Evolutionary conservation across 1,140 invertebrate species (phyloP).

Genomic region (Ceratosolen solmsi): DNA sequence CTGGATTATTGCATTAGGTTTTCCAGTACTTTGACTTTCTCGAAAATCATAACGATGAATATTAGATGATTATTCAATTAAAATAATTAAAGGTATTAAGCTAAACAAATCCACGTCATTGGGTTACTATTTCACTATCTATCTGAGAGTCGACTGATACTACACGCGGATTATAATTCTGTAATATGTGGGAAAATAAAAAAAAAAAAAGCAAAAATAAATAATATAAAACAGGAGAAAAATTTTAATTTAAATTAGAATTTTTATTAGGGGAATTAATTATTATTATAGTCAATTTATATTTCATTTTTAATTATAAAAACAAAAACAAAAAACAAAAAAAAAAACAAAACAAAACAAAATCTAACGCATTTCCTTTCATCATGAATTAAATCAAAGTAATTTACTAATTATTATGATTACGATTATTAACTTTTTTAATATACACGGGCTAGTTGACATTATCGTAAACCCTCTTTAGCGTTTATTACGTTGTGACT

Average conservation of each 20-base stretch:
- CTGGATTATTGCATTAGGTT: not conserved
- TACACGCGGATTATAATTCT: no score
- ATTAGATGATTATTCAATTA: not conserved
- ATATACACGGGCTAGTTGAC: not conserved
- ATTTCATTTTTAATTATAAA: constrained; percentile 3
- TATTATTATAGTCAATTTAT: not conserved
- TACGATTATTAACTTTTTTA: constrained; percentile 8
- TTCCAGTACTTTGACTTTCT: not conserved
- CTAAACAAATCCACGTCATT: no score
- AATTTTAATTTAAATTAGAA: no score
- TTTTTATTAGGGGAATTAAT: not conserved
- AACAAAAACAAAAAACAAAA: no score
- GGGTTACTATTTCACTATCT: no score
- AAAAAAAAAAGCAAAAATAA: no score
- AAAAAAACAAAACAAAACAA: no score
- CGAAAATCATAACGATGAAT: not conserved
- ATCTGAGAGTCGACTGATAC: no score
- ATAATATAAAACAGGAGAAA: no score
- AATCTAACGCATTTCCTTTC: not conserved
- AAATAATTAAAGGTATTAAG: not conserved
- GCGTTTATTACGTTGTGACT: not conserved
- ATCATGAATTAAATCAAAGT: not conserved
- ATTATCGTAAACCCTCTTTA: not conserved
- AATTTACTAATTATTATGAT: constrained; percentile 7
- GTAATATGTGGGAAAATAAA: no score